Base-by-base conservation (phyloP, 2,888 invertebrate genomes). In the Cantharis rufa region DNA sequence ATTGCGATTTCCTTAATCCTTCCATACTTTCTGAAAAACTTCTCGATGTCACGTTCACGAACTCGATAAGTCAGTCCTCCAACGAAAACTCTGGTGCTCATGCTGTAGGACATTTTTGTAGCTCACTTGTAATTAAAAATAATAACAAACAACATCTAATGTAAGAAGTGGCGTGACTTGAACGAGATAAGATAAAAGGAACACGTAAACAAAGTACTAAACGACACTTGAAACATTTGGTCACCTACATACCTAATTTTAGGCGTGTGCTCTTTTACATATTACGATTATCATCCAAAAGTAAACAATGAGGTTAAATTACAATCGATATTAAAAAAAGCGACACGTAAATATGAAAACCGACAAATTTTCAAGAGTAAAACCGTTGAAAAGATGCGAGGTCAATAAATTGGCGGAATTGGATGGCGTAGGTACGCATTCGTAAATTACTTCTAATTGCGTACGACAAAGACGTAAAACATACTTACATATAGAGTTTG, bases 1-100 rank as follows among this genome's bases (percentile, higher is more conserved):
- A 98, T 94, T 81, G 97, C 93, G 84, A 98, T 95, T 88, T 98
- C 98, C 88, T 95, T 92, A 87, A 95, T 95, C 88, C 95, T 92
- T 82, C 98, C 98, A 90, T 96, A 98, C 82, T 97, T 97, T 90
- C 95, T 94, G 91, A 98, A 98, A 90, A 98, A 98, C 86, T 96
- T 94, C 89, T 98, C 98, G 85, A 98, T 91, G 89, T 98, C 98
- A 84, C 96, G 92, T 89, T 98, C 98, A 83, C 97, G 91, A 77
- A 95, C 95, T 81, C 95, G 94, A 88, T 95, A 95, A 62, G 95
- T 95, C 85, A 95, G 90, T 83, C 95, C 95, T 83, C 95, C 95
- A 84, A 95, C 95, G 90, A 95, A 95, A 82, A 95, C 95, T 86
- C 95, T 91, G 85, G 95, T 95, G 85, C 94, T 94, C 90, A 95